A percentile compares a stretch with the other conserved stretches of the same genome.
Conservation (phyloP, 1,140 invertebrate species). For the Drosophila kepulauana region DNA sequence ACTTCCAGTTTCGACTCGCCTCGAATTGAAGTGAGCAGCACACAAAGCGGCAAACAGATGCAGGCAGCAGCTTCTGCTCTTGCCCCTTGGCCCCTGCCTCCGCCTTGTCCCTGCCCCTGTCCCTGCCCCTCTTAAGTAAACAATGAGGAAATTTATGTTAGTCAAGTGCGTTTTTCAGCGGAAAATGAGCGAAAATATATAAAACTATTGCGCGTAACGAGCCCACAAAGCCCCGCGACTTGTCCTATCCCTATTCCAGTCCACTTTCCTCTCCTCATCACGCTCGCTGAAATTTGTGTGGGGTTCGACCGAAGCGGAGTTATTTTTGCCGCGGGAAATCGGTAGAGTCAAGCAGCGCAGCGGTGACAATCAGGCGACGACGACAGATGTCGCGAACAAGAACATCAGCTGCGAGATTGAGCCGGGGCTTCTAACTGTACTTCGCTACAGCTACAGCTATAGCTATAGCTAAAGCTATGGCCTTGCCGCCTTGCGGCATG, state of each 20-base stretch:
- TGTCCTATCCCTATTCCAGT: not conserved
- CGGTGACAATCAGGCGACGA: constrained; percentile 49
- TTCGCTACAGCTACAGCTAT: constrained; percentile 23
- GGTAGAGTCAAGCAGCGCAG: not conserved
- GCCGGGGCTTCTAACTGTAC: constrained; percentile 54
- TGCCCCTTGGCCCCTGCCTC: not conserved
- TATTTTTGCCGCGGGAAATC: not conserved
- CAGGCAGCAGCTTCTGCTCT: constrained; percentile 24
- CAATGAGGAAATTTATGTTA: constrained; percentile 84
- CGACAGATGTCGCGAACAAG: constrained; percentile 52
- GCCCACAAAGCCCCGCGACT: constrained; percentile 25
- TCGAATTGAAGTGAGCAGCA: constrained; percentile 35
- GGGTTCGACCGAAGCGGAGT: constrained; percentile 21
- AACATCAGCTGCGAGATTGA: constrained; percentile 26
- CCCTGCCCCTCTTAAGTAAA: constrained; percentile 55
- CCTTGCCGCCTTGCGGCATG: constrained; percentile 53
- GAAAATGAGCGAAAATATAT: constrained; percentile 79
- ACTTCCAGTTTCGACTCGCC: constrained; percentile 62
- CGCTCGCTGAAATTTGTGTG: constrained; percentile 28
- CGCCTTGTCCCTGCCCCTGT: constrained; percentile 1
- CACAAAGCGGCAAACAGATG: too few species aligned
- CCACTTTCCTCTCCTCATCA: not conserved
- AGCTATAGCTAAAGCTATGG: constrained; percentile 19
- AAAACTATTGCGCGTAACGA: constrained; percentile 74
- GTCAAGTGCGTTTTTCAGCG: constrained; percentile 80